Base-by-base conservation (phyloP, 2,113 vertebrate genomes). In the Centropus bengalensis region DNA sequence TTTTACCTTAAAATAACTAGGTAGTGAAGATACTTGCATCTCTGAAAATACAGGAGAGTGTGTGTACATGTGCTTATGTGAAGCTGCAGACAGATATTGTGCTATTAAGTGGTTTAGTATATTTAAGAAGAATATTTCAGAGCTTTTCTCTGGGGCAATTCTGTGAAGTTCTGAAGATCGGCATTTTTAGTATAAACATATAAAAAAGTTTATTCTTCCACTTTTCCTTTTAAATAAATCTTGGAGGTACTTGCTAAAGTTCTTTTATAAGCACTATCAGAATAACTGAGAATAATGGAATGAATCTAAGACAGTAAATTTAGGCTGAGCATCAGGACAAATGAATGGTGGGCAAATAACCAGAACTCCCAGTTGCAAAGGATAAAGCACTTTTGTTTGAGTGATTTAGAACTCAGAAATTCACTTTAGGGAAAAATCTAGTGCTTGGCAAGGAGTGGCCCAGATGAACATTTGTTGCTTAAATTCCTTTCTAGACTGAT, bases 361-460 rank as follows among this genome's bases (percentile, higher is more conserved):
- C 36, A 77, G 76, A 85, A 82, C 55, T 79, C 75, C 54, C 85
- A 84, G 71, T 6, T 0, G 17, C 59, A 92, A 23, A 92, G 76
- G 71, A 91, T 86, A 86, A 96, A 94, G 55, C 23, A 79, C 62
- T 94, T 96, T 93, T 51, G 95, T 93, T 91, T 70, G 27, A 91
- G 80, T 74, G 76, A 89, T 91, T 94, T 88, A 91, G 80, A 94
- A 90, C 78, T 5, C 55, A 26, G 44, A 92, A 91, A 93, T 83
- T 52, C 21, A 90, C 33, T 94, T 64, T 60, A 12, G 32, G 89
- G 84, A 67, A 91, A 87, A 88, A 92, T 79, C 40, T n/a, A 62
- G 52, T 68, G 52, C 63, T 70, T 56, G 60, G 44, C 33, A 83
- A 86, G 85, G 56, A 81, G 79, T 49, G n/a, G 91, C 28, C 66